Percentiles rank a stretch among this genome's conserved stretches.
phyloP scores from a whole-genome alignment of 2,888 invertebrate species.

The Papilio elwesi region DNA sequence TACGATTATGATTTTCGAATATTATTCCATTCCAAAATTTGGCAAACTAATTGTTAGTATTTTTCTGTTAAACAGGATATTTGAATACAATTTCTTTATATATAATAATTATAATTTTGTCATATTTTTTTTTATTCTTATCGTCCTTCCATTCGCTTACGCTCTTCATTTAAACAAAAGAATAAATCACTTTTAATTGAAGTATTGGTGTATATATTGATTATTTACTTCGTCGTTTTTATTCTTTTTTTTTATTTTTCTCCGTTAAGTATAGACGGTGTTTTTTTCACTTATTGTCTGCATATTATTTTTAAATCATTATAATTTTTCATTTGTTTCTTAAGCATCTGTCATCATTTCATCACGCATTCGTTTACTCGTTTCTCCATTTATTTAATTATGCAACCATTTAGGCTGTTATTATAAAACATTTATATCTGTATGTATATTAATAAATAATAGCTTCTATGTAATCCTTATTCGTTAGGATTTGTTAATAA shows the following conservation, averaged over 20 bases:
- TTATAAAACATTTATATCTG: conserved; percentile 10
- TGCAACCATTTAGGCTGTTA: background rate
- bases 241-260: too few species aligned
- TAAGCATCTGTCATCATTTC: too few species aligned
- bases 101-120: background rate
- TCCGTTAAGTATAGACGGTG: too few species aligned
- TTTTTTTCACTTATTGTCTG: background rate
- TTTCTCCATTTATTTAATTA: background rate
- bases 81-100: conserved; percentile 18
- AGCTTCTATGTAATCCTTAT: conserved; percentile 23
- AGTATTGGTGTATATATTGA: too few species aligned
- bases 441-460: conserved; percentile 26
- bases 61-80: background rate
- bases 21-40: conserved; percentile 4
- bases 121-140: background rate
- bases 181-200: too few species aligned
- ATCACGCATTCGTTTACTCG: background rate
- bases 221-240: background rate
- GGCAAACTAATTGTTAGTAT: background rate
- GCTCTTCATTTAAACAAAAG: background rate
- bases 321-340: background rate
- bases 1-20: background rate
- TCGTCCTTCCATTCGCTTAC: background rate
- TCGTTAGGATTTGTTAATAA: conserved; percentile 24
- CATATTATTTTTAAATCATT: background rate